Evolutionary conservation across 2,113 vertebrate genomes (phyloP).

Genomic region (Centropus bengalensis): DNA sequence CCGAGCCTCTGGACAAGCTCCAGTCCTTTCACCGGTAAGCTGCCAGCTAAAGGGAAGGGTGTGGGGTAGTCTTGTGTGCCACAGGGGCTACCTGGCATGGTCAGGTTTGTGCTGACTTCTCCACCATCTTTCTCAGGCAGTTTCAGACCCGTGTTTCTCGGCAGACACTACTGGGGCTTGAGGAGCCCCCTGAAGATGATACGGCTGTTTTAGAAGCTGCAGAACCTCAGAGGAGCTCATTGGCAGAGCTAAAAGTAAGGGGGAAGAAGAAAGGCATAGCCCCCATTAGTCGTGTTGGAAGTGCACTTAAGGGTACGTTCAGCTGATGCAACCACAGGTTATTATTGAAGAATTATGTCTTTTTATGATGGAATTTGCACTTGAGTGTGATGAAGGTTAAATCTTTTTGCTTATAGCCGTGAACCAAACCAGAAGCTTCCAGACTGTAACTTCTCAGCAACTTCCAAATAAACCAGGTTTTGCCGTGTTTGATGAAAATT

Average conservation of each 20-base stretch:
- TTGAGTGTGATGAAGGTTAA: not conserved
- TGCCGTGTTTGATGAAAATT: constrained; percentile 90
- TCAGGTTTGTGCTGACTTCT: not conserved
- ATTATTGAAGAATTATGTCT: not conserved
- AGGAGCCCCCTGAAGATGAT: constrained; percentile 59
- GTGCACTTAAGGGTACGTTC: constrained; percentile 81
- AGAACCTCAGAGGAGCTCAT: constrained; percentile 80
- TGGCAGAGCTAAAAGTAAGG: constrained; percentile 87
- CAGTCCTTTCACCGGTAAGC: constrained; percentile 88
- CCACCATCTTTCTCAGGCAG: constrained; percentile 73
- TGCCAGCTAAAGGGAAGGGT: not conserved
- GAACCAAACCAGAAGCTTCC: constrained; percentile 74
- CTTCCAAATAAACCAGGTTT: constrained; percentile 71
- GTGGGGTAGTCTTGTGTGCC: not conserved
- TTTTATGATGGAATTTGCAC: not conserved
- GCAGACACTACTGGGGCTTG: constrained; percentile 82
- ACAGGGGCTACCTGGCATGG: not conserved
- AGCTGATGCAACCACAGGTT: not conserved
- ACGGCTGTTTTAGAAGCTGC: constrained; percentile 16
- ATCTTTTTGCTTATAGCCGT: constrained; percentile 65
- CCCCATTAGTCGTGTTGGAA: constrained; percentile 83
- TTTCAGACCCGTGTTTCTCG: constrained; percentile 92
- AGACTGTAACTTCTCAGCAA: constrained; percentile 56
- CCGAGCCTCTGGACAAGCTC: constrained; percentile 88
- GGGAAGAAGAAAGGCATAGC: constrained; percentile 88